Conservation (phyloP, 2,113 vertebrate species). For the Pholis gunnellus region DNA sequence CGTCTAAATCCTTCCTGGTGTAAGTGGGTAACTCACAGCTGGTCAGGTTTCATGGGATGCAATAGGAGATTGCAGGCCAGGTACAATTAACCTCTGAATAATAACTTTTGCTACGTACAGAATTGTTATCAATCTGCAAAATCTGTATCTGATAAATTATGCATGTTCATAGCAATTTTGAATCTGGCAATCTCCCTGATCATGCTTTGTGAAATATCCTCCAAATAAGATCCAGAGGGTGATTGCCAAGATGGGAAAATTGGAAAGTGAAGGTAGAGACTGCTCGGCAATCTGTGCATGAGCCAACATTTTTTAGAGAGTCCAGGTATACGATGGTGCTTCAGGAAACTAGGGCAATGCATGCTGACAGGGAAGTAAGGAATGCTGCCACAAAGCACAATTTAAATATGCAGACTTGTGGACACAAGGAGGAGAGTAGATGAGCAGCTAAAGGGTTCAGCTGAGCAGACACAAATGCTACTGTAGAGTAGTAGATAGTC, state of each 20-base stretch:
- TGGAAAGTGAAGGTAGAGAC: neutral
- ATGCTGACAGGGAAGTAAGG: conserved; percentile 49
- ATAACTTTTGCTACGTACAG: neutral
- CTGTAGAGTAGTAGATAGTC: conserved; percentile 11
- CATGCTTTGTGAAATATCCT: conserved; percentile 3
- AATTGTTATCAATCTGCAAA: neutral
- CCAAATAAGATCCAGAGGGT: neutral
- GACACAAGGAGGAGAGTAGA: conserved; percentile 36
- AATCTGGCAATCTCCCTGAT: neutral
- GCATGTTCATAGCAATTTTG: conserved; percentile 2
- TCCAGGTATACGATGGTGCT: conserved; percentile 40
- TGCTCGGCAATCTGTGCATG: conserved; percentile 20
- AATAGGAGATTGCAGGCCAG: neutral
- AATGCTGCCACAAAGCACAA: conserved; percentile 50
- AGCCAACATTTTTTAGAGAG: conserved; percentile 35
- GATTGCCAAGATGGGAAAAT: neutral
- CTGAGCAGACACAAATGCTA: conserved; percentile 55
- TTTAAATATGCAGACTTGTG: conserved; percentile 43
- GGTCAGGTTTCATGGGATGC: neutral
- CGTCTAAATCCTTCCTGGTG: neutral
- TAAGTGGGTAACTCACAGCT: neutral
- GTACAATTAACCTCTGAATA: neutral
- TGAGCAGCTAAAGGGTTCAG: conserved; percentile 56
- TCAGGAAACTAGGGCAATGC: conserved; percentile 56
- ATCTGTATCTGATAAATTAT: neutral